Percentiles rank a stretch among this genome's conserved stretches.
phyloP scores from a whole-genome alignment of 2,888 invertebrate species.

The Drosophila barbarae region DNA sequence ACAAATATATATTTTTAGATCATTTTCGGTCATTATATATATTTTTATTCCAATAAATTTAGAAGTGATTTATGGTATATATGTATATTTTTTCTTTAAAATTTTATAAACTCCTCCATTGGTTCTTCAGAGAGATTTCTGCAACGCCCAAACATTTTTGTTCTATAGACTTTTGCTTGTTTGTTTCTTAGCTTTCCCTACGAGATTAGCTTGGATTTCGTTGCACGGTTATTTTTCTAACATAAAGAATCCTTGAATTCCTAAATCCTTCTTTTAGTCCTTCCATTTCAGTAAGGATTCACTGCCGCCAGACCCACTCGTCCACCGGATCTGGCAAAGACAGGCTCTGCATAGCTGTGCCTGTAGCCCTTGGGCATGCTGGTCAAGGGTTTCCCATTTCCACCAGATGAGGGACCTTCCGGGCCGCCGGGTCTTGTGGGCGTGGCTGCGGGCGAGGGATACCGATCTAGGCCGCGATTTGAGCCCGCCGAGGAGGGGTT shows the following conservation, averaged over 20 bases:
- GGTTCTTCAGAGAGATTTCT: neutral
- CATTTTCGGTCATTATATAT: neutral
- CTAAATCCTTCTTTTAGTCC: neutral
- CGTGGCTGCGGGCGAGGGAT: constrained; percentile 67
- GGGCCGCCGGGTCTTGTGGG: constrained; percentile 51
- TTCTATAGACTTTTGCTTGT: neutral
- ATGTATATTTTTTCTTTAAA: neutral
- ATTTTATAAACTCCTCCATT: neutral
- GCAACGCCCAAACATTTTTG: constrained; percentile 5
- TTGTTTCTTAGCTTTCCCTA: neutral
- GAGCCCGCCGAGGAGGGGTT: constrained; percentile 48
- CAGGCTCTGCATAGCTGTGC: constrained; percentile 80
- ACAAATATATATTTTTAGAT: neutral
- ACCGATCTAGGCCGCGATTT: constrained; percentile 55
- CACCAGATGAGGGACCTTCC: constrained; percentile 15
- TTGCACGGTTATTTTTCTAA: constrained; percentile 33
- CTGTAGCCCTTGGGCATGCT: constrained; percentile 79
- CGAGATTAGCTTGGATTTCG: constrained; percentile 42
- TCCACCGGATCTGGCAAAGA: constrained; percentile 77
- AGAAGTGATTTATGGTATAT: neutral
- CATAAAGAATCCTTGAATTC: neutral
- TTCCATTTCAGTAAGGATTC: constrained; percentile 75
- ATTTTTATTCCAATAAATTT: neutral
- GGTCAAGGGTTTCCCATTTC: constrained; percentile 70
- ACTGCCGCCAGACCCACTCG: constrained; percentile 79